Evolutionary conservation across 1,140 invertebrate species (phyloP).

Genomic region (Listronotus bonariensis): DNA sequence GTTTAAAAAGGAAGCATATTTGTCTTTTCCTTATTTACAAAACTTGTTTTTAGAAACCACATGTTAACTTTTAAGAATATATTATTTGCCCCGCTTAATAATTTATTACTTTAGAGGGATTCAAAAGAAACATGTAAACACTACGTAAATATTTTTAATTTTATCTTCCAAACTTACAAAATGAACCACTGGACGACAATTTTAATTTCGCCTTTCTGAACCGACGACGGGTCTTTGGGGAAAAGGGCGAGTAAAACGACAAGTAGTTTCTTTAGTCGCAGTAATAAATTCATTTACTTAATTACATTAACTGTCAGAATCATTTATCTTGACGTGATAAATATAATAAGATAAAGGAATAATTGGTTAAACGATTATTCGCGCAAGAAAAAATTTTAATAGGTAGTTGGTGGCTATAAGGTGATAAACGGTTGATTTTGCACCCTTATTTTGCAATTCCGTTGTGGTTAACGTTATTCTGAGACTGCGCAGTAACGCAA

Average conservation of each 20-base stretch:
- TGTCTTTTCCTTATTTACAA: too few species aligned
- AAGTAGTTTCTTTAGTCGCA: slow-evolving; percentile 11
- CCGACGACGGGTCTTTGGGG: slow-evolving; percentile 10
- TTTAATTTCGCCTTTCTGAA: slow-evolving; percentile 1
- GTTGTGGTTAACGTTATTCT: too few species aligned
- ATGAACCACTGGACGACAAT: slow-evolving; percentile 7
- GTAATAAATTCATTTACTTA: slow-evolving; percentile 23
- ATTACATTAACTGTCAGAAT: slow-evolving; percentile 20
- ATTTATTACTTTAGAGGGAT: too few species aligned
- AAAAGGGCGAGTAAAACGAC: slow-evolving; percentile 18
- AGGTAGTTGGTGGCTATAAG: too few species aligned
- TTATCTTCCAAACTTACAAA: not conserved
- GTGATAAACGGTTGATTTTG: too few species aligned
- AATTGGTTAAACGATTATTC: slow-evolving; percentile 21
- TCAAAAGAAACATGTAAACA: too few species aligned
- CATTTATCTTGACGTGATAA: slow-evolving; percentile 27
- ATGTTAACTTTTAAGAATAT: too few species aligned
- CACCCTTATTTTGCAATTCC: too few species aligned
- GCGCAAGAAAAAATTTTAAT: not conserved
- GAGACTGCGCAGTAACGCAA: too few species aligned
- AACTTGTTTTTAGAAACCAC: too few species aligned
- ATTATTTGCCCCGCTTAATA: too few species aligned
- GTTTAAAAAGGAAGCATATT: too few species aligned
- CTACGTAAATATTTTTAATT: not conserved
- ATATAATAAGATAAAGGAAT: slow-evolving; percentile 24